A percentile compares a stretch with the other conserved stretches of the same genome.
These are phyloP conservation scores for Numida meleagris DNA, from an alignment of 2,113 vertebrate genomes.

Conservation along the genomic window DNA sequence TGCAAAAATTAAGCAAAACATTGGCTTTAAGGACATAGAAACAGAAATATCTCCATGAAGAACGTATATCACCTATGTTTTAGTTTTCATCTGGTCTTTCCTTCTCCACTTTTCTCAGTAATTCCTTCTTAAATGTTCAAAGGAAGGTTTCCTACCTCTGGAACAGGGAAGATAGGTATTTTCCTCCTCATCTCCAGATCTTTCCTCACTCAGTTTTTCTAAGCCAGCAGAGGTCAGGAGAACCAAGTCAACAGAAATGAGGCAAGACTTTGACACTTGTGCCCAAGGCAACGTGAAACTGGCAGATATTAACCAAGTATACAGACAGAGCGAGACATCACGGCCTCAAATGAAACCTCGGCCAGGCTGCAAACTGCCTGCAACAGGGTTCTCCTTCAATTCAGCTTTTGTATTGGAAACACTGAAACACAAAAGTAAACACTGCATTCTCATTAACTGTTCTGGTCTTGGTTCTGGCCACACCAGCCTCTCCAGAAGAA, in stretches of 20 bases:
- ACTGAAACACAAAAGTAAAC: not conserved
- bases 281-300: not conserved
- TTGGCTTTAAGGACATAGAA: not conserved
- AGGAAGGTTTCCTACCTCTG: not conserved
- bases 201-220: not conserved
- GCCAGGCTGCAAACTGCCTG: not conserved
- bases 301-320: not conserved
- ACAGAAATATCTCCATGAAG: not conserved
- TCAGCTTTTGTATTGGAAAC: not conserved
- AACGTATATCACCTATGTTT: not conserved
- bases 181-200: not conserved
- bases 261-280: not conserved
- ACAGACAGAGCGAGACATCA: not conserved
- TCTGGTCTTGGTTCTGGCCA: not conserved
- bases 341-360: not conserved
- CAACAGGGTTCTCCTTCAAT: not conserved
- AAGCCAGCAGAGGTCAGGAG: not conserved
- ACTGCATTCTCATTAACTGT: not conserved
- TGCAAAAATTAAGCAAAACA: not conserved
- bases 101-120: not conserved
- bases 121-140: not conserved
- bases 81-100: not conserved
- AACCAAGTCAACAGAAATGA: not conserved
- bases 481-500: not conserved
- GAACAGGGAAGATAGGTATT: not conserved